Base-by-base conservation (phyloP, 2,888 invertebrate species). In the Macropis europaea region DNA sequence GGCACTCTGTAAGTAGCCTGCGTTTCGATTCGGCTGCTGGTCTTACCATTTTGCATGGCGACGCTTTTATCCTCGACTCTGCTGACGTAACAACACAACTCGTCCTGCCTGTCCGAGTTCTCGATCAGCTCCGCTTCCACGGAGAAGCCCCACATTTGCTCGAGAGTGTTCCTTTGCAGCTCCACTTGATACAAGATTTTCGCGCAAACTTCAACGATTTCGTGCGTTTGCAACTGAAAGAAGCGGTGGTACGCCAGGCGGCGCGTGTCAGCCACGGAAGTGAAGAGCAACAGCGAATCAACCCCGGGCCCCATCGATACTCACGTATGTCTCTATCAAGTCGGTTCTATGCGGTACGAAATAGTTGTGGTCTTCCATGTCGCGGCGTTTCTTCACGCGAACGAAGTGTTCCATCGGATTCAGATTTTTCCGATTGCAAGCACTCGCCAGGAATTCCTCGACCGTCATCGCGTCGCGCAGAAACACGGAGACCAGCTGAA, bases 131-230 rank as follows among this genome's bases (percentile, higher is more conserved):
- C 98, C 2, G 98, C 98, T 91, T 99, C 99, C 54, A 99, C 98
- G 77, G 97, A 97, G 92, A 99, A 97, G 82, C 99, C 99, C 96
- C 98, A 99, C 96, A 98, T 97, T 90, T 97, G 96, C 86, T 98
- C 97, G 85, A 97, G 92, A 7, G 97, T 96, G 78, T 94, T 95
- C 73, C 98, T 93, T 85, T 96, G 95, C 87, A 99, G 92, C 90
- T 98, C 98, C 82, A 98, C 97, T 93, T 98, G 98, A 91, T 98
- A 98, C 78, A 98, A 92, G 88, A 98, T 97, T 92, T 99, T 99
- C 86, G 97, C 97, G 90, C 98, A 98, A 52, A 99, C 97, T 92
- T 99, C 98, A 66, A 98, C 96, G 79, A 97, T 95, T 91, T 97
- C 97, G 90, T 97, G 97, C 62, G 97, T 97, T 90, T 97, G 96